Percentiles rank a stretch among this genome's conserved stretches.
These are phyloP conservation scores for Pemphredon lugubris DNA, from an alignment of 2,888 invertebrate species.

Conservation along the genomic window DNA sequence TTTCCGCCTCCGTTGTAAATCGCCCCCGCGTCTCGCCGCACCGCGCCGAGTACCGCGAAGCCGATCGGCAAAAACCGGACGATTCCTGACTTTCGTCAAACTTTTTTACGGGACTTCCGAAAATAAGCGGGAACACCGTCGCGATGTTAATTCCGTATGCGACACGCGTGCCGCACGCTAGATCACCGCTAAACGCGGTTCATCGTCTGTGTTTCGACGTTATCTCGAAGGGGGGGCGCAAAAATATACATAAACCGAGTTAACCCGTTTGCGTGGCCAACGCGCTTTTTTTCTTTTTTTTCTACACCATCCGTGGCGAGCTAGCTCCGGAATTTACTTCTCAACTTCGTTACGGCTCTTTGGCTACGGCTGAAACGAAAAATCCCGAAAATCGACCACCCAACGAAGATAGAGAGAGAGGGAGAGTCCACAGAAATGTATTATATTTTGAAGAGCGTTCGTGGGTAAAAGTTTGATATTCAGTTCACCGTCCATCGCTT, in stretches of 20 bases:
- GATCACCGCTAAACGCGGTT: not conserved
- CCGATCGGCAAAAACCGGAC: slow-evolving; percentile 14
- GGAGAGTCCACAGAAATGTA: too few species aligned
- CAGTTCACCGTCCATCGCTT: too few species aligned
- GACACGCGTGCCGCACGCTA: not conserved
- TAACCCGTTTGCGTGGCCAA: not conserved
- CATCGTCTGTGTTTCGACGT: not conserved
- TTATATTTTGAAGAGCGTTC: too few species aligned
- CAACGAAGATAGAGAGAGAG: too few species aligned
- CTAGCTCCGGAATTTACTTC: too few species aligned
- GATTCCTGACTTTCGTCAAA: not conserved
- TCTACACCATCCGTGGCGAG: not conserved
- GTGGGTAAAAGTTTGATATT: too few species aligned
- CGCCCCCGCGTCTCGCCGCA: slow-evolving; percentile 7
- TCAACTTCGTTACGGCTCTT: too few species aligned
- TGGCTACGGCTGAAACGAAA: too few species aligned
- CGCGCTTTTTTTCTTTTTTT: not conserved
- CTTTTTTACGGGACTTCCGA: slow-evolving; percentile 11
- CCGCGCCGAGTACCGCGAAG: slow-evolving; percentile 13
- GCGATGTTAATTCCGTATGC: not conserved
- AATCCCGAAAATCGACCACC: too few species aligned
- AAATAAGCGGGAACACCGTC: slow-evolving; percentile 14
- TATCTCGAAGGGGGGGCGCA: not conserved
- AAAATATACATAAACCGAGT: not conserved
- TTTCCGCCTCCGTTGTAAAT: slow-evolving; percentile 29